Conservation (phyloP, 2,113 vertebrate species). For the Oxyruncus cristatus region DNA sequence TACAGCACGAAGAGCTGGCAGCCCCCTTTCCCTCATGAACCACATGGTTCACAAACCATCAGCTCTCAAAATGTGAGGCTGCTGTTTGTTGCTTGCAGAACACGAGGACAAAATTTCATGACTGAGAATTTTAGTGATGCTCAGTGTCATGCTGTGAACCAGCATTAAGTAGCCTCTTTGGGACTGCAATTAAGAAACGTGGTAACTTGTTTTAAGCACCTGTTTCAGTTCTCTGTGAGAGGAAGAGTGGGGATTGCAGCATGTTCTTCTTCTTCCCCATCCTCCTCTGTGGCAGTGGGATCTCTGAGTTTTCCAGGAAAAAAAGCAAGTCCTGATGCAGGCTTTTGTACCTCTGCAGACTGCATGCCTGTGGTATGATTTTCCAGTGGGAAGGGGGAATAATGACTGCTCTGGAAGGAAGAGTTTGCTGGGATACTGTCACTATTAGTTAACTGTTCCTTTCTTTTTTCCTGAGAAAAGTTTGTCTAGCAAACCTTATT, state of each 20-base stretch:
- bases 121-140: not conserved
- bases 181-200: not conserved
- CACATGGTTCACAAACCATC: not conserved
- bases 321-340: not conserved
- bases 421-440: not conserved
- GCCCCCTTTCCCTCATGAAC: not conserved
- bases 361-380: not conserved
- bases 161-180: not conserved
- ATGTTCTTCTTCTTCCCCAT: not conserved
- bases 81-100: not conserved
- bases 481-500: not conserved
- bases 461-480: not conserved
- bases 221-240: not conserved
- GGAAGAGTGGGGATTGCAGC: not conserved
- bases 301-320: not conserved
- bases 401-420: not conserved
- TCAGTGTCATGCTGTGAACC: not conserved
- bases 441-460: not conserved
- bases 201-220: not conserved
- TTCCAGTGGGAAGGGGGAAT: not conserved
- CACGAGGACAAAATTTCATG: not conserved
- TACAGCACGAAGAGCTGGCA: not conserved
- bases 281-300: not conserved
- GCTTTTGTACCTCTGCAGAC: not conserved
- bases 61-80: not conserved